These are phyloP conservation scores for Molossus molossus DNA, from an alignment of 2,797 vertebrate genomes.

Conservation along the genomic window DNA sequence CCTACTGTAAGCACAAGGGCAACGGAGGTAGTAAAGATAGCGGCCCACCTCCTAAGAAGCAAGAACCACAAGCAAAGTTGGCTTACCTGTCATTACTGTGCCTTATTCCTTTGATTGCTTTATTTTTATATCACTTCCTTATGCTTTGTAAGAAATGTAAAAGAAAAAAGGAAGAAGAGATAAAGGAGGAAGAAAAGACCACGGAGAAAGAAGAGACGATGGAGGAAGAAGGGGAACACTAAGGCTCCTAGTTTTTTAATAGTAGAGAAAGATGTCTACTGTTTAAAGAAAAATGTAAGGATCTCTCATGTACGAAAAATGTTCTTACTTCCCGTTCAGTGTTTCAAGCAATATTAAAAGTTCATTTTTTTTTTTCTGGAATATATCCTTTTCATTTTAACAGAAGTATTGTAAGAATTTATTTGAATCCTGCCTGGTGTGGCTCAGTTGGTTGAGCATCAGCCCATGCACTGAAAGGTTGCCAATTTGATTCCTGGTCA, in stretches of 20 bases:
- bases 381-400: not conserved
- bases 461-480: not conserved
- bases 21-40: conserved; percentile 82
- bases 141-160: not conserved
- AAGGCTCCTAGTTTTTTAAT: not conserved
- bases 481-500: not conserved
- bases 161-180: not conserved
- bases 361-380: not conserved
- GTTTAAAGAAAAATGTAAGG: conserved; percentile 22
- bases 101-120: not conserved
- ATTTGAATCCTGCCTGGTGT: not conserved
- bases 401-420: not conserved
- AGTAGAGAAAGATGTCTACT: not conserved
- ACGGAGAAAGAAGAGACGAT: not conserved
- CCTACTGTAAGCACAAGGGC: conserved; percentile 64
- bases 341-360: conserved; percentile 59
- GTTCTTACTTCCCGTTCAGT: not conserved
- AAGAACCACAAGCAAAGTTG: accelerated
- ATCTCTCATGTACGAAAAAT: not conserved
- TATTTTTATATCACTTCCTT: not conserved
- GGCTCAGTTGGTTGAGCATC: not conserved
- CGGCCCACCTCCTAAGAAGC: conserved; percentile 67
- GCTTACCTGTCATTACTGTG: not conserved
- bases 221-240: not conserved
- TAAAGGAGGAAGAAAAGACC: not conserved